Conservation (phyloP, 2,888 invertebrate genomes). For the Eurytoma californica region DNA sequence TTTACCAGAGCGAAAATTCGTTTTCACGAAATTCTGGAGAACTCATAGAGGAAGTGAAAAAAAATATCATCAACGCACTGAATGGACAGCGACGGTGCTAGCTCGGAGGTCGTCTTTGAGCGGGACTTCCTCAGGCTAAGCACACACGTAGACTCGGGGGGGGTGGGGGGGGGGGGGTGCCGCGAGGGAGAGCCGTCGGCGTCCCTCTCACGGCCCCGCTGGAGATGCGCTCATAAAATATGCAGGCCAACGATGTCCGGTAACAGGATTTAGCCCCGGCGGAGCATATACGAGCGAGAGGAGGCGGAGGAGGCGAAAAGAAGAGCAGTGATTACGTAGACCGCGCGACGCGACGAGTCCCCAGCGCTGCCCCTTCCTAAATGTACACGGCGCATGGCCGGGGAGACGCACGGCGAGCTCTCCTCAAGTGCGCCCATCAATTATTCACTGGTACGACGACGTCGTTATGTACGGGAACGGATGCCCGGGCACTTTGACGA, state of each 20-base stretch:
- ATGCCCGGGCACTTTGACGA: conserved; percentile 44
- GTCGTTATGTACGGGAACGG: conserved; percentile 5
- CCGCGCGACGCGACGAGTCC: conserved; percentile 47
- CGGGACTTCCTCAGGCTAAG: conserved; percentile 27
- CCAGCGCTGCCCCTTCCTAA: conserved; percentile 56
- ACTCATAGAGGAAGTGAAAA: not conserved
- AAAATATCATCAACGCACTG: conserved; percentile 6
- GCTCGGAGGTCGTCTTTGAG: conserved; percentile 28
- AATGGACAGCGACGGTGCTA: conserved; percentile 3
- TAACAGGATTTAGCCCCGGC: conserved; percentile 67
- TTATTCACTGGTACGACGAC: conserved; percentile 44
- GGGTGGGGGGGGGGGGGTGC: not conserved
- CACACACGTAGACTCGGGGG: conserved; percentile 34
- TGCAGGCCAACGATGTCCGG: conserved; percentile 67
- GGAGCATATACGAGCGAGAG: conserved; percentile 46
- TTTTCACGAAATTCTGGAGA: not conserved
- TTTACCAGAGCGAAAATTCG: not conserved
- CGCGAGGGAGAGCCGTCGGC: conserved; percentile 1
- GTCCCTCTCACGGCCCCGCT: conserved; percentile 22
- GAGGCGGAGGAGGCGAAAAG: conserved; percentile 28
- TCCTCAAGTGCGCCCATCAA: conserved; percentile 53
- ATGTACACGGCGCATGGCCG: conserved; percentile 31
- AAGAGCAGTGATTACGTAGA: conserved; percentile 65
- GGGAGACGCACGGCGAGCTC: conserved; percentile 23
- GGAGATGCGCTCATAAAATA: conserved; percentile 64